Conservation (phyloP, 2,113 vertebrate genomes). For the Lampris incognitus region DNA sequence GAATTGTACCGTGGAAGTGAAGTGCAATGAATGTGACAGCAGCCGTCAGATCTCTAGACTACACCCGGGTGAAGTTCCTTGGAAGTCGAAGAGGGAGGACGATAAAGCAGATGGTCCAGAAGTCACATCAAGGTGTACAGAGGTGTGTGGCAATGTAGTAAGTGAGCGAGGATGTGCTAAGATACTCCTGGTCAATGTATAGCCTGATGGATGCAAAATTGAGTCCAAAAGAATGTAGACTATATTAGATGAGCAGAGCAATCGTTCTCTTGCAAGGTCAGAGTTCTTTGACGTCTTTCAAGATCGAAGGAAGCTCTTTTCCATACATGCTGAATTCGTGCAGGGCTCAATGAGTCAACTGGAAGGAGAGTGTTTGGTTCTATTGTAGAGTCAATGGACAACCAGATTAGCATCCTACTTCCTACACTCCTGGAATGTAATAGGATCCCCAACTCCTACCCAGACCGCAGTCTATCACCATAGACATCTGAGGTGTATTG, state of each 20-base stretch:
- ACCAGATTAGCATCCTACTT: background rate
- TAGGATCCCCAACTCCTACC: background rate
- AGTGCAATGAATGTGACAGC: conserved; percentile 29
- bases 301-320: background rate
- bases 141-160: conserved; percentile 13
- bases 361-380: background rate
- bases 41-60: conserved; percentile 17
- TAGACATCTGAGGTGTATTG: too few relatives aligned
- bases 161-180: conserved; percentile 17
- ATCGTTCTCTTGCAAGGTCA: conserved; percentile 21
- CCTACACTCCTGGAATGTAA: background rate
- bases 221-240: conserved; percentile 21
- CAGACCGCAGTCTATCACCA: too few relatives aligned
- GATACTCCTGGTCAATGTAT: conserved; percentile 25
- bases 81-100: conserved; percentile 2
- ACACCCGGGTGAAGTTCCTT: conserved; percentile 12
- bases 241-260: conserved; percentile 31
- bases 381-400: background rate
- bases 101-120: background rate
- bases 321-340: conserved; percentile 6
- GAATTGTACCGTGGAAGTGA: conserved; percentile 1
- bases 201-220: conserved; percentile 3
- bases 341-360: background rate
- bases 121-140: conserved; percentile 11
- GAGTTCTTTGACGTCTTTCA: conserved; percentile 7